A percentile compares a stretch with the other conserved stretches of the same genome.
These are phyloP conservation scores for Calvadosia cruxmelitensis DNA, from an alignment of 30 jellyfish, hydroid and myxozoan species.

Conservation along the genomic window DNA sequence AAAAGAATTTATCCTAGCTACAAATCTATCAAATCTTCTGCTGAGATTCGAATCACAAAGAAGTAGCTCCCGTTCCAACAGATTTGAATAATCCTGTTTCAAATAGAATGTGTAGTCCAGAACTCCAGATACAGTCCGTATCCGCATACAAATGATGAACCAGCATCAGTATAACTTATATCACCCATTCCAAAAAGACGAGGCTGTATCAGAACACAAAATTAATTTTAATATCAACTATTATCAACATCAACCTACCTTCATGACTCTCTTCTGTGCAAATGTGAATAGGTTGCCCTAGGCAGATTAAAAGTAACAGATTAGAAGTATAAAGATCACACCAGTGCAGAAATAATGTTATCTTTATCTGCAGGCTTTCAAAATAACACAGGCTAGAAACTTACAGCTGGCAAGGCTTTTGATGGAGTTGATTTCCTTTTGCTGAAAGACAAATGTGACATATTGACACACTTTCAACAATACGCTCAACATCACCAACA, in stretches of 20 bases:
- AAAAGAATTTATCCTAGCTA: too few species aligned
- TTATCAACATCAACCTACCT: conserved; percentile 6
- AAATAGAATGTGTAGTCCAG: too few species aligned
- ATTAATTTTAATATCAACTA: not conserved
- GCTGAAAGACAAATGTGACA: not conserved
- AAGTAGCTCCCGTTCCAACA: too few species aligned
- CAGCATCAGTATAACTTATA: too few species aligned
- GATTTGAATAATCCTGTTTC: too few species aligned
- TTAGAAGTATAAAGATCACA: not conserved
- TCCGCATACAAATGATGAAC: too few species aligned
- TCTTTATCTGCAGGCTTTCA: not conserved
- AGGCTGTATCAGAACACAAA: not conserved
- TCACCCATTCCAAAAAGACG: too few species aligned
- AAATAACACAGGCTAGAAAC: not conserved
- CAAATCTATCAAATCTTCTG: too few species aligned
- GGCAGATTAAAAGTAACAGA: not conserved
- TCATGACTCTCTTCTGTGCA: conserved; percentile 38
- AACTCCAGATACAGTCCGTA: too few species aligned
- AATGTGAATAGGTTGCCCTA: conserved; percentile 38
- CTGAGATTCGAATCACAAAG: too few species aligned
- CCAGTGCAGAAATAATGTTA: not conserved
- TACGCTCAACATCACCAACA: not conserved
- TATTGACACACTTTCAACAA: not conserved
- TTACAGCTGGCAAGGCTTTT: not conserved
- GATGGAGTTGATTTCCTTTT: not conserved